Evolutionary conservation across 2,888 invertebrate species (phyloP).

Genomic region (Pterostichus madidus): DNA sequence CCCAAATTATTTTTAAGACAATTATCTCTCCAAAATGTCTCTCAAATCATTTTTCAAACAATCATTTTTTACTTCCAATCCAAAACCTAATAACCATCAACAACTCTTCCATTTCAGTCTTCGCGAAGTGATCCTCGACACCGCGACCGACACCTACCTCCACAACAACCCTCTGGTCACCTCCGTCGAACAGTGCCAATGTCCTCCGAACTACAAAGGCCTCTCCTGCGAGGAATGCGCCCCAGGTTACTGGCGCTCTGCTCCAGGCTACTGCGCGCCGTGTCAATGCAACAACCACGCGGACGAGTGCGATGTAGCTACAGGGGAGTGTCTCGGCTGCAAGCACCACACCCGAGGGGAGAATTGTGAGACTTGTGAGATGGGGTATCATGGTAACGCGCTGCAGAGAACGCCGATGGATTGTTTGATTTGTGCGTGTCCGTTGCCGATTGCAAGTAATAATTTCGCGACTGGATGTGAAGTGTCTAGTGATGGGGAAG

Average conservation of each 20-base stretch:
- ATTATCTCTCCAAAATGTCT: no score
- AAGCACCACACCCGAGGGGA: constrained; percentile 92
- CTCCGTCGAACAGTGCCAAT: constrained; percentile 94
- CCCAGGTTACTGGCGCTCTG: constrained; percentile 92
- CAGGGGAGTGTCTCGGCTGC: constrained; percentile 94
- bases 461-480: constrained; percentile 91
- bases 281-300: constrained; percentile 98
- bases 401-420: constrained; percentile 90
- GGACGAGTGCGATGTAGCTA: constrained; percentile 92
- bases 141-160: constrained; percentile 74
- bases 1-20: no score
- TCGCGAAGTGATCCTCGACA: constrained; percentile 84
- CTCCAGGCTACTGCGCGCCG: constrained; percentile 92
- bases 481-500: constrained; percentile 87
- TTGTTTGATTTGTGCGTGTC: constrained; percentile 97
- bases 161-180: constrained; percentile 75
- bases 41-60: no score
- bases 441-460: constrained; percentile 82
- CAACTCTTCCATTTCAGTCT: constrained; percentile 78
- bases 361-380: constrained; percentile 93
- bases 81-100: no score
- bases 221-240: constrained; percentile 96
- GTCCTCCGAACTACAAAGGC: constrained; percentile 95
- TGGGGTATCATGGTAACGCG: constrained; percentile 96
- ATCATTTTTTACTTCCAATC: no score